Conservation (phyloP, 2,797 vertebrate genomes). For the Fratercula arctica region DNA sequence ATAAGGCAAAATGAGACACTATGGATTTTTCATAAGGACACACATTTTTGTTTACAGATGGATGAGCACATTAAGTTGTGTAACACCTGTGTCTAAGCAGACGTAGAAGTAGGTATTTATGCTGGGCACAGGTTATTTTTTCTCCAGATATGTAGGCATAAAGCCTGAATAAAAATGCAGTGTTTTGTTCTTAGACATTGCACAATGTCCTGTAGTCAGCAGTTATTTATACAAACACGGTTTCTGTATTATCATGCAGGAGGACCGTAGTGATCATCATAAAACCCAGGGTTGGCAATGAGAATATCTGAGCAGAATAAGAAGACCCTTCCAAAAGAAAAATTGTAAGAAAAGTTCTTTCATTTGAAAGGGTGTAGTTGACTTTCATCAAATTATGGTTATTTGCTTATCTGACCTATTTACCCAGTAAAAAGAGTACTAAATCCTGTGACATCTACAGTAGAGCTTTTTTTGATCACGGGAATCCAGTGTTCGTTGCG, state of each 20-base stretch:
- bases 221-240: not conserved
- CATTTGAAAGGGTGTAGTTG: not conserved
- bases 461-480: not conserved
- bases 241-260: not conserved
- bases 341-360: not conserved
- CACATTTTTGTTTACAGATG: not conserved
- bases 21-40: not conserved
- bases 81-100: not conserved
- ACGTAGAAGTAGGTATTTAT: not conserved
- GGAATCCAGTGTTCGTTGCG: not conserved
- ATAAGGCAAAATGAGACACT: not conserved
- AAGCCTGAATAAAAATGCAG: not conserved
- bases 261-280: not conserved
- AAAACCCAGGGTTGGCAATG: not conserved
- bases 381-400: not conserved
- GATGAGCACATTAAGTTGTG: not conserved
- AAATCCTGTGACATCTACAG: not conserved
- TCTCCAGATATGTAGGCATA: not conserved
- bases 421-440: not conserved
- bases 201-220: not conserved
- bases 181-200: not conserved
- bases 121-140: not conserved
- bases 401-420: not conserved
- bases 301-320: not conserved
- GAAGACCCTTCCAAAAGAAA: not conserved